Base-by-base conservation (phyloP, 1,140 invertebrate species). In the Drosophila pachea region DNA sequence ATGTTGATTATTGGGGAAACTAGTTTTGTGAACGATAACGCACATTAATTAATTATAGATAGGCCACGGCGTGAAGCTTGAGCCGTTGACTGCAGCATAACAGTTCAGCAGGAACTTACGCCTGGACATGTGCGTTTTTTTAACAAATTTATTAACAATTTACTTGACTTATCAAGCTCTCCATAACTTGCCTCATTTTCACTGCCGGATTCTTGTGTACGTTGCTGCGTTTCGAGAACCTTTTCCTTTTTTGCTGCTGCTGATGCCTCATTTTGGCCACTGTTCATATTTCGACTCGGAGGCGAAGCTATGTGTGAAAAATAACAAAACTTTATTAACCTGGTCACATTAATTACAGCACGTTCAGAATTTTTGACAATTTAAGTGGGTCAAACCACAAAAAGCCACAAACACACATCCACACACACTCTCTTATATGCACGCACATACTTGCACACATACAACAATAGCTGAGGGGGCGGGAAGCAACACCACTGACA, bases 211-310 rank as follows among this genome's bases (percentile, higher is more conserved):
- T 88, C 83, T 76, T 82, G 73, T 76, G 72, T 68, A 62, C 69
- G 74, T 78, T 88, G 78, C 71, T 88, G 78, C 71, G 84, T 73
- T 73, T 78, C 87, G 86, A 84, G 75, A 75, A 87, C 83, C 77
- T 86, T 88, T 70, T 70, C 68, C 68, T 70, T 70, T 70, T 66
- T 70, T 73, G 79, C 77, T 88, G 81, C 76, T 87, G 74, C 54
- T 82, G 72, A 71, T 77, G 78, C 67, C 84, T 87, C 87, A 88
- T 88, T 76, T 78, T 88, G 87, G 73, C 73, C 75, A 88, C 86
- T 88, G 86, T 63, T 88, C 87, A 88, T 88, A 86, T 86, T 88
- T 88, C 70, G 73, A 73, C 55, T 55, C 59, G 53, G 65, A 36
- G 55, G 63, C 64, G 66, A 59, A 74, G 59, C 79, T 78, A 54